These are phyloP conservation scores for Pecten maximus DNA, from an alignment of 2,888 invertebrate genomes.

Conservation along the genomic window DNA sequence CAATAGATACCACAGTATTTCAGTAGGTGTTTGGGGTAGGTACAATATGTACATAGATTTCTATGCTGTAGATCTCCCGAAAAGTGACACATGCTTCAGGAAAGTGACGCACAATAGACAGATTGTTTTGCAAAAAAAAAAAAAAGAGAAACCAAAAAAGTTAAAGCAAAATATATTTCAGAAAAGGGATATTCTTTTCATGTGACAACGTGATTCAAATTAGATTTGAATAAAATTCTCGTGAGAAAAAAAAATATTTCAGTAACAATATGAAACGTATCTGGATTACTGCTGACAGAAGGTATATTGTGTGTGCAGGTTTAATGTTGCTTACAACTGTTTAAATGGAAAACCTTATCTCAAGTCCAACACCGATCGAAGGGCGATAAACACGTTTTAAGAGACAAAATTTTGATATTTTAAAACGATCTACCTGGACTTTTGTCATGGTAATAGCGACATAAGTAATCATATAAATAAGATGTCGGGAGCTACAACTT, in stretches of 20 bases:
- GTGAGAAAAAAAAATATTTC: slow-evolving; percentile 10
- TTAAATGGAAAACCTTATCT: slow-evolving; percentile 8
- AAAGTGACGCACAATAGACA: not conserved
- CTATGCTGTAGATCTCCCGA: not conserved
- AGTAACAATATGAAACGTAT: not conserved
- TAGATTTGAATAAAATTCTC: slow-evolving; percentile 27
- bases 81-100: not conserved
- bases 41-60: not conserved
- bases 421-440: not conserved
- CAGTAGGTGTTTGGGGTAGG: too few relatives aligned
- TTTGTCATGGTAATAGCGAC: slow-evolving; percentile 3
- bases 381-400: slow-evolving; percentile 5
- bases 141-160: not conserved
- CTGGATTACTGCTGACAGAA: not conserved
- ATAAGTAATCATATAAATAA: slow-evolving; percentile 21
- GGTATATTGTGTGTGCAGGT: not conserved
- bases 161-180: slow-evolving; percentile 2
- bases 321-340: not conserved
- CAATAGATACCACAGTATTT: too few relatives aligned
- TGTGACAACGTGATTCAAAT: slow-evolving; percentile 20
- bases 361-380: not conserved
- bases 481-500: not conserved
- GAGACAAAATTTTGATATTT: slow-evolving; percentile 29
- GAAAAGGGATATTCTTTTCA: slow-evolving; percentile 3
- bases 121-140: not conserved